Conservation (phyloP, 2,888 invertebrate genomes). For the Leptarthrus brevirostris region DNA sequence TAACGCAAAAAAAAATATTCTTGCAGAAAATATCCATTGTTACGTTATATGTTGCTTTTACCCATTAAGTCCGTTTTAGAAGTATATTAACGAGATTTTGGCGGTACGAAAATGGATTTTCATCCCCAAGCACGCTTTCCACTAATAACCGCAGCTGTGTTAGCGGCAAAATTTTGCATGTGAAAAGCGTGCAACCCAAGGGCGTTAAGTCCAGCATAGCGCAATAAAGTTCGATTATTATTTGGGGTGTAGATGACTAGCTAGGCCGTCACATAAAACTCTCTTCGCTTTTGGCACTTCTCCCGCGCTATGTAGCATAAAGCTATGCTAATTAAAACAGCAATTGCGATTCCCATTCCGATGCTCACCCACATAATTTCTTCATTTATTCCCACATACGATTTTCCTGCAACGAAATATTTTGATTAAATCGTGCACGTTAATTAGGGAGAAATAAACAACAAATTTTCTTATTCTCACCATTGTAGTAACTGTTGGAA, state of each 20-base stretch:
- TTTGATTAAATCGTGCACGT: no score
- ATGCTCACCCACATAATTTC: conserved; percentile 91
- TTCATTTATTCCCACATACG: conserved; percentile 86
- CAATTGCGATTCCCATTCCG: conserved; percentile 75
- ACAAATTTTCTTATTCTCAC: conserved; percentile 55
- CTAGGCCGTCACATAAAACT: conserved; percentile 78
- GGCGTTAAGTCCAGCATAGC: conserved; percentile 41
- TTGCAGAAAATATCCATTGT: no score
- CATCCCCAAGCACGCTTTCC: conserved; percentile 52
- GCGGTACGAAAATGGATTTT: not conserved
- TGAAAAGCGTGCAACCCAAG: conserved; percentile 45
- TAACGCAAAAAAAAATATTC: no score
- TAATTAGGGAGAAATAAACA: not conserved
- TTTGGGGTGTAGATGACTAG: conserved; percentile 57
- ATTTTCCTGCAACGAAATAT: conserved; percentile 73
- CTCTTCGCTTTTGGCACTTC: conserved; percentile 81
- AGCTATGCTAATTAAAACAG: conserved; percentile 83
- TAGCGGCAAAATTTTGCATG: conserved; percentile 50
- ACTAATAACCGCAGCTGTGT: conserved; percentile 44
- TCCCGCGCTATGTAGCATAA: conserved; percentile 84
- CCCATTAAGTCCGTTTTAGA: no score
- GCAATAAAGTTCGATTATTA: conserved; percentile 32
- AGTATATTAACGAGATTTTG: no score
- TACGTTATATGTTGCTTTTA: not conserved
- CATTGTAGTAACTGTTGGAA: conserved; percentile 66